Evolutionary conservation across 2,797 vertebrate genomes (phyloP).

Genomic region (Arremon aurantiirostris): DNA sequence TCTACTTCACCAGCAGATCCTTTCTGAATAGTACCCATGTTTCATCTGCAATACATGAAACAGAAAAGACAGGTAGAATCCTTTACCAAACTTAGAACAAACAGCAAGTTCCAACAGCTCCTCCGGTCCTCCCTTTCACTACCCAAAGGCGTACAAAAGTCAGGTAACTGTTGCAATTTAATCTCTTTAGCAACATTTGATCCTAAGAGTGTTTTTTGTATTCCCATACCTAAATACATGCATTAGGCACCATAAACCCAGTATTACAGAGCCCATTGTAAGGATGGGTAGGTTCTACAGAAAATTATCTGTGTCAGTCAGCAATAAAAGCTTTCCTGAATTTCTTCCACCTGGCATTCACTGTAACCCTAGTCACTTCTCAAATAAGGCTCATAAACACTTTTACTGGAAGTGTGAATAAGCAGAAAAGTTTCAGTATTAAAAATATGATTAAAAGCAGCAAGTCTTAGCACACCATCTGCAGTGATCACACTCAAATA

Average conservation of each 20-base stretch:
- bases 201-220: neutral
- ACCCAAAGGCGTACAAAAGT: neutral
- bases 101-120: constrained; percentile 16
- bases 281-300: neutral
- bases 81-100: neutral
- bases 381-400: constrained; percentile 2
- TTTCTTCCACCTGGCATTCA: neutral
- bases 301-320: neutral
- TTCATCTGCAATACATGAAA: neutral
- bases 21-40: neutral
- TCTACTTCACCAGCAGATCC: neutral
- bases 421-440: constrained; percentile 1
- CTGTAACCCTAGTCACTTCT: neutral
- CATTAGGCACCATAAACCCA: neutral
- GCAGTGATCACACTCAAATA: neutral
- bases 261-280: neutral
- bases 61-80: neutral
- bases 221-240: neutral
- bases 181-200: neutral
- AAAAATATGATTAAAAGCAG: neutral
- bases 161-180: neutral
- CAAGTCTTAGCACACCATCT: constrained; percentile 25
- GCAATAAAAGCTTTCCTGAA: neutral
- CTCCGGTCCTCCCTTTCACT: neutral
- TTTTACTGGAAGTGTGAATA: constrained; percentile 13